These are phyloP conservation scores for Colinus virginianus DNA, from an alignment of 2,113 vertebrate genomes.

Conservation along the genomic window DNA sequence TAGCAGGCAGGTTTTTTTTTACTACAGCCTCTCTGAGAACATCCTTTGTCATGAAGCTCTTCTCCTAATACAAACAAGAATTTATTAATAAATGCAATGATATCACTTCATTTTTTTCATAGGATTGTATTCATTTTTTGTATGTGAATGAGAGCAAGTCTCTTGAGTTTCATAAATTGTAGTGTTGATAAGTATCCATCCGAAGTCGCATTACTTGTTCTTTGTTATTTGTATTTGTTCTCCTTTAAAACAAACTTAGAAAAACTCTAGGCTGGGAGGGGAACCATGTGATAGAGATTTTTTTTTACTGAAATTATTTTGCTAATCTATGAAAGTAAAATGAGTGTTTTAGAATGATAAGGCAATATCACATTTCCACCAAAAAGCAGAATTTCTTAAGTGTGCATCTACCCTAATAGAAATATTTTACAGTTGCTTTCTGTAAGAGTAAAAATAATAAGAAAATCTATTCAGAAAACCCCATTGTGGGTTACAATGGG, in stretches of 20 bases:
- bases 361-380: not conserved
- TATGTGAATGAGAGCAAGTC: conserved; percentile 45
- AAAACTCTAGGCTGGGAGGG: not conserved
- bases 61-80: not conserved
- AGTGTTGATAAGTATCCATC: conserved; percentile 8
- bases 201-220: not conserved
- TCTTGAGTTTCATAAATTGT: conserved; percentile 39
- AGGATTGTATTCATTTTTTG: conserved; percentile 5
- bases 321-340: not conserved
- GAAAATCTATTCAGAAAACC: not conserved
- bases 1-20: not conserved
- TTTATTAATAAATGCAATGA: not conserved
- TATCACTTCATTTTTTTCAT: not conserved
- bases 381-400: not conserved
- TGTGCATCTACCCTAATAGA: not conserved
- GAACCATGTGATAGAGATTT: not conserved
- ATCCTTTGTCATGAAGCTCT: not conserved
- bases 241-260: not conserved
- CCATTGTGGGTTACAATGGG: not conserved
- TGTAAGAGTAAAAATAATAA: not conserved
- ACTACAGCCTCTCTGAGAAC: not conserved
- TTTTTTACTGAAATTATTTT: not conserved
- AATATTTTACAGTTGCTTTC: not conserved
- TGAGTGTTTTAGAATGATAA: not conserved
- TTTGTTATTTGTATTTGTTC: conserved; percentile 55